Percentiles rank a stretch among this genome's conserved stretches.
phyloP scores from a whole-genome alignment of 2,888 invertebrate species.

The Hirtodrosophila confusa region DNA sequence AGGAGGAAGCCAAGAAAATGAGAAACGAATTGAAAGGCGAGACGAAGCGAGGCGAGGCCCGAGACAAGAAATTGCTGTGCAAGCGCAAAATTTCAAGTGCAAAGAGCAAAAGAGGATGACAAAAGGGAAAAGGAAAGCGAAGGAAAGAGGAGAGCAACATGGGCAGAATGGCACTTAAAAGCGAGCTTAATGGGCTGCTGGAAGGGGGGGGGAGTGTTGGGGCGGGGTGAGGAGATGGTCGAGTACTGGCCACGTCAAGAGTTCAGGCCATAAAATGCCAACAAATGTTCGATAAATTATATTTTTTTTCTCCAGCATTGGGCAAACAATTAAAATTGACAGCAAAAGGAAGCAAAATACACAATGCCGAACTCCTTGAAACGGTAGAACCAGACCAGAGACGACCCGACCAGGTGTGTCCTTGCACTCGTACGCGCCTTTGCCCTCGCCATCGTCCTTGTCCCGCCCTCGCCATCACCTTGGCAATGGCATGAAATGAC shows the following conservation, averaged over 20 bases:
- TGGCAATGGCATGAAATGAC: constrained; percentile 80
- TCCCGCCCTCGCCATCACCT: constrained; percentile 12
- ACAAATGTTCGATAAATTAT: constrained; percentile 64
- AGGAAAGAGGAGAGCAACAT: constrained; percentile 17
- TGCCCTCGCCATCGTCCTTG: constrained; percentile 3
- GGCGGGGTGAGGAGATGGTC: neutral
- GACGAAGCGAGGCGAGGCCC: constrained; percentile 5
- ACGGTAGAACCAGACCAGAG: constrained; percentile 11
- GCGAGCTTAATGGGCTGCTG: constrained; percentile 67
- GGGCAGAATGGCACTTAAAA: constrained; percentile 71
- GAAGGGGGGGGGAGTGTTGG: constrained; percentile 2
- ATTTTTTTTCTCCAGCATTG: constrained; percentile 17
- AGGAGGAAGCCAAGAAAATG: constrained; percentile 47
- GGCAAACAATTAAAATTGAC: constrained; percentile 73
- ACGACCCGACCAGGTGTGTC: constrained; percentile 48
- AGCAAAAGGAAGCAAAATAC: constrained; percentile 45
- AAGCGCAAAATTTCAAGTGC: constrained; percentile 74
- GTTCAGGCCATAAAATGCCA: constrained; percentile 64
- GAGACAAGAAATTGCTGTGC: constrained; percentile 64
- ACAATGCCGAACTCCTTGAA: constrained; percentile 47
- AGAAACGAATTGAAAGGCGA: constrained; percentile 58
- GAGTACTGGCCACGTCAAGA: constrained; percentile 64
- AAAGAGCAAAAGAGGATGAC: constrained; percentile 27
- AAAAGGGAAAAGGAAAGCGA: constrained; percentile 6
- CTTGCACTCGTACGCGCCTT: constrained; percentile 22